phyloP scores from a whole-genome alignment of 2,113 vertebrate species.

The Vulpes ferrilata region DNA sequence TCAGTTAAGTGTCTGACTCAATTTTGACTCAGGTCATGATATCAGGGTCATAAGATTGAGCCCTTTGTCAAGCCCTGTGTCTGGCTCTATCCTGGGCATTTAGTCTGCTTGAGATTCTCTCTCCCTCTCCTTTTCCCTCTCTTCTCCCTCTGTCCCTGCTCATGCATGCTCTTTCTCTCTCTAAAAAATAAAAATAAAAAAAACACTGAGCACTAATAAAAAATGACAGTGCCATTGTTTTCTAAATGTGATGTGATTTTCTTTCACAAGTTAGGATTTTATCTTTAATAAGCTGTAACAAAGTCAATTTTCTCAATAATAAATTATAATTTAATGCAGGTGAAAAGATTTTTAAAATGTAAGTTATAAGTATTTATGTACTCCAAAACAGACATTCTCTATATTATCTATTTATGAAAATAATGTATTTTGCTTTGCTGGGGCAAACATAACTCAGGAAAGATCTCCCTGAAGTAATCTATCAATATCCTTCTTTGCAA shows the following conservation, averaged over 20 bases:
- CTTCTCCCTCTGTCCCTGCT: background rate
- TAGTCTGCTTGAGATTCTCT: background rate
- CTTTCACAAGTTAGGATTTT: conserved; percentile 43
- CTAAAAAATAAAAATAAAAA: background rate
- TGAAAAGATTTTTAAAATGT: background rate
- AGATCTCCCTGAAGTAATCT: background rate
- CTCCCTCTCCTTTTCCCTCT: background rate
- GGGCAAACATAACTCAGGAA: background rate
- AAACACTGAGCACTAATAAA: background rate
- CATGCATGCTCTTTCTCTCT: background rate
- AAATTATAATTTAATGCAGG: conserved; percentile 9
- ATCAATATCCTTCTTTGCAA: background rate
- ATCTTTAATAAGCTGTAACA: conserved; percentile 29
- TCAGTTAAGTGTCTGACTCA: background rate
- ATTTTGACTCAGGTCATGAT: background rate
- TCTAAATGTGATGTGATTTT: background rate
- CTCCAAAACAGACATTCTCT: background rate
- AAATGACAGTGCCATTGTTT: conserved; percentile 10
- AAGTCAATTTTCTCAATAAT: conserved; percentile 15
- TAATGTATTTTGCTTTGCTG: background rate
- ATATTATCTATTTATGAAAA: conserved; percentile 43
- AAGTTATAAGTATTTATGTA: background rate
- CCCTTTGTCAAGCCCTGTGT: background rate
- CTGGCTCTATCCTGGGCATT: background rate
- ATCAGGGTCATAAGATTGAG: background rate